phyloP scores from a whole-genome alignment of 2,113 vertebrate species.

The Climacteris rufus region DNA sequence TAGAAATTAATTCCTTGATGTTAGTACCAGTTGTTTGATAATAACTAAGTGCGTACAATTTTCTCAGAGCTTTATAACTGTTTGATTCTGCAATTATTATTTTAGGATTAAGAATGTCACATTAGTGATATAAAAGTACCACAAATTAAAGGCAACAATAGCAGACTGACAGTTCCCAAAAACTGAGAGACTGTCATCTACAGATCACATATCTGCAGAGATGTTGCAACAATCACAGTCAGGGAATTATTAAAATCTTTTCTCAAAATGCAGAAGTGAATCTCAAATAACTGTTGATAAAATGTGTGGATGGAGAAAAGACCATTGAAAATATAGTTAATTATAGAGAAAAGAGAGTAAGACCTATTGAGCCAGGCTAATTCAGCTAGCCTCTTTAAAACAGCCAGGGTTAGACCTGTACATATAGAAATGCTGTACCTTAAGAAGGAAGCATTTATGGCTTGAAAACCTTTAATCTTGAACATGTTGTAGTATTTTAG shows the following conservation, averaged over 20 bases:
- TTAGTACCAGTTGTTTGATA: not conserved
- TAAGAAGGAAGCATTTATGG: not conserved
- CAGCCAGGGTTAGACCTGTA: not conserved
- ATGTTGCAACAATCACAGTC: not conserved
- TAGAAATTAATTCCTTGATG: not conserved
- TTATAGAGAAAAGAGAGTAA: not conserved
- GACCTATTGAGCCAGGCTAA: not conserved
- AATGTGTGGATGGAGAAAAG: not conserved
- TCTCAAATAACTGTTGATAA: not conserved
- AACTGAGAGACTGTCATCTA: not conserved
- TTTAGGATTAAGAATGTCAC: not conserved
- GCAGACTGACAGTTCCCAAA: not conserved
- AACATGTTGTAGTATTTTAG: not conserved
- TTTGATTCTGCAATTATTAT: not conserved
- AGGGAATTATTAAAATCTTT: not conserved
- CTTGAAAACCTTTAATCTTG: not conserved
- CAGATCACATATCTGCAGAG: not conserved
- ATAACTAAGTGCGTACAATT: not conserved
- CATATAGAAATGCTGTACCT: rapidly evolving
- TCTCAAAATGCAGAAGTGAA: not conserved
- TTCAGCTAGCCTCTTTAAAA: not conserved
- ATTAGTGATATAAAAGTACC: not conserved
- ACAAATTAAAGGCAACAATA: not conserved
- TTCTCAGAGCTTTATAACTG: not conserved
- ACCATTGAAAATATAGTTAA: not conserved